Evolutionary conservation across 2,888 invertebrate genomes (phyloP), one percentile per base, ranked within the genome.

Genomic region (Brachylomia viminalis): DNA sequence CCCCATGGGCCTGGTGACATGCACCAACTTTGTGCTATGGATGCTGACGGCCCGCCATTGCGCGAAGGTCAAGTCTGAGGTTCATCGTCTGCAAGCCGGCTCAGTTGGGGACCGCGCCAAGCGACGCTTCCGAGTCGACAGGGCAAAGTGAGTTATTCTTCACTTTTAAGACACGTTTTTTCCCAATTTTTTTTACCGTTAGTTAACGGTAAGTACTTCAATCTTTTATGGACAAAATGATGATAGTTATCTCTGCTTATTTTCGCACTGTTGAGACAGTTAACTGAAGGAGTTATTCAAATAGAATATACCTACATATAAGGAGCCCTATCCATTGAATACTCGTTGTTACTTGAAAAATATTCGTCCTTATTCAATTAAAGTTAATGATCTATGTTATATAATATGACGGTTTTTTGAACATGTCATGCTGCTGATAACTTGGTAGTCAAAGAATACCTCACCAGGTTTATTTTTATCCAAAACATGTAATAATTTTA

Each of bases 21-120:
- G 97, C 47, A 95, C 97, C n/a, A 98, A 98, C 92, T 95, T 97
- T 65, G 92, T 97, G 33, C 94, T 98, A 27, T 98, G 98, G 94
- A 92, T 97, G 79, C 93, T 98, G 86, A 98, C 98, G 0, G 97
- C 98, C 4, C 94, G 97, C 17, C 97, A 98, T 89, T 98, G 98
- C 89, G 97, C 97, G 83, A 97, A 97, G 86, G 98, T 98, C 6
- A 98, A 98, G 93, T 97, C 97, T 0, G 98, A 98, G 93, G 98
- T 98, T 85, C 97, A 97, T 83, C 97, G 97, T 42, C 97, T 98
- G 95, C 97, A 97, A 86, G 97, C 97, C 54, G 97, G 97, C 1
- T 97, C 97, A 58, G 95, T 96, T 15, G 97, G 97, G 8, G 98
- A 97, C 71, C 96, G 97, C 0, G 96, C 97, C 52, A 97, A 97